A percentile compares a stretch with the other conserved stretches of the same genome.
Conservation (phyloP, 2,113 vertebrate species). For the Oxyura jamaicensis region DNA sequence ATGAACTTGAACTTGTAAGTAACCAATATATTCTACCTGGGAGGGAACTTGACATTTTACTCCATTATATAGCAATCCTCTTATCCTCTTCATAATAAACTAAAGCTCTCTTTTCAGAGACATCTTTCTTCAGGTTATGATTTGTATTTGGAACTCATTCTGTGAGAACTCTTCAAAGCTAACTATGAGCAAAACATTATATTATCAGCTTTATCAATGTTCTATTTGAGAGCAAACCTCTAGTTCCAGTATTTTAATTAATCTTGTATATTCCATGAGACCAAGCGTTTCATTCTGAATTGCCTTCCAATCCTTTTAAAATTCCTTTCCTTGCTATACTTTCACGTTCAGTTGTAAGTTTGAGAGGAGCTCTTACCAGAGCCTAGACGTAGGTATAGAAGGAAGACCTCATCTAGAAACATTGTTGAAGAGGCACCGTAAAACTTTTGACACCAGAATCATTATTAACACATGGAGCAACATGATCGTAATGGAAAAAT, state of each 20-base stretch:
- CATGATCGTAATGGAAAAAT: background rate
- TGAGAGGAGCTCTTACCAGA: background rate
- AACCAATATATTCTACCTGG: background rate
- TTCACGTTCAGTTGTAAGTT: background rate
- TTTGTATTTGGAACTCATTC: background rate
- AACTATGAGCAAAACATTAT: background rate
- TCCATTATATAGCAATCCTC: background rate
- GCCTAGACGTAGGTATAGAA: background rate
- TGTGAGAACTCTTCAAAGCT: background rate
- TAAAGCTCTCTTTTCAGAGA: background rate
- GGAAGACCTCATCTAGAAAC: background rate
- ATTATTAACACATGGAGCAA: background rate
- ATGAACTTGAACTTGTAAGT: background rate
- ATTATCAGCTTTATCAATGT: background rate
- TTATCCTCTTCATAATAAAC: background rate
- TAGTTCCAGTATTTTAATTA: background rate
- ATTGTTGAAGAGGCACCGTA: background rate
- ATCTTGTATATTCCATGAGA: background rate
- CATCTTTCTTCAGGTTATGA: background rate
- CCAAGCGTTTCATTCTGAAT: background rate
- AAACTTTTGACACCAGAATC: background rate
- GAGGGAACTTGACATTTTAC: background rate
- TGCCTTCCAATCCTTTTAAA: background rate
- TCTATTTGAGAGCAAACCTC: background rate
- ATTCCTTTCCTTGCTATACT: background rate